Evolutionary conservation across 2,888 invertebrate species (phyloP).

Genomic region (Dryococelus australis): DNA sequence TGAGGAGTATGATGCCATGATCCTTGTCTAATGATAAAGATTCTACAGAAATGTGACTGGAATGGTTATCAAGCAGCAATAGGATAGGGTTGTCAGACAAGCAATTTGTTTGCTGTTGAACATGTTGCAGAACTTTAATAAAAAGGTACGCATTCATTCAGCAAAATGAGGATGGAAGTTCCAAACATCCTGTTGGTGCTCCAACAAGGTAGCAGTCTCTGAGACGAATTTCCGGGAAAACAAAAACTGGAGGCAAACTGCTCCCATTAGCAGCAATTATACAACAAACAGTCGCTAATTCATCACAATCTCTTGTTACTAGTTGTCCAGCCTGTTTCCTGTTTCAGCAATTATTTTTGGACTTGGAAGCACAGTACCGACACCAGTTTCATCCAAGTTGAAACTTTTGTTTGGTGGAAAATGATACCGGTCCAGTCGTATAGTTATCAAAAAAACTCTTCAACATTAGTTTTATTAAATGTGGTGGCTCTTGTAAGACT

Average conservation of each 20-base stretch:
- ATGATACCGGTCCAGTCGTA: background rate
- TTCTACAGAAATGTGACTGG: background rate
- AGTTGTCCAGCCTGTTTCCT: background rate
- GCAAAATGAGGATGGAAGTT: background rate
- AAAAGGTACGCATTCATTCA: background rate
- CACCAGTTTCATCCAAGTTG: slow-evolving; percentile 16
- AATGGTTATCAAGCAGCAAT: background rate
- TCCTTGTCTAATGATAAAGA: background rate
- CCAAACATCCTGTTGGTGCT: background rate
- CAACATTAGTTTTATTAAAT: too few relatives aligned
- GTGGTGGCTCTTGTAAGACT: too few relatives aligned
- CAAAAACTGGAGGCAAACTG: slow-evolving; percentile 1
- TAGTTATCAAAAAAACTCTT: too few relatives aligned
- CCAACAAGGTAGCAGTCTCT: background rate
- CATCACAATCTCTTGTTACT: background rate
- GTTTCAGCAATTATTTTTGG: background rate
- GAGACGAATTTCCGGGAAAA: background rate
- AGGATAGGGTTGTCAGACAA: background rate
- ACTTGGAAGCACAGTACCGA: background rate
- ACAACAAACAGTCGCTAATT: background rate
- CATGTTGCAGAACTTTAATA: too few relatives aligned
- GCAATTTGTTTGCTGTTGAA: background rate
- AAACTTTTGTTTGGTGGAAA: background rate
- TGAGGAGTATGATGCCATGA: background rate
- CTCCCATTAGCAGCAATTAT: background rate